Conservation (phyloP, 1,140 invertebrate genomes). For the Pseudomyrmex sp. region DNA sequence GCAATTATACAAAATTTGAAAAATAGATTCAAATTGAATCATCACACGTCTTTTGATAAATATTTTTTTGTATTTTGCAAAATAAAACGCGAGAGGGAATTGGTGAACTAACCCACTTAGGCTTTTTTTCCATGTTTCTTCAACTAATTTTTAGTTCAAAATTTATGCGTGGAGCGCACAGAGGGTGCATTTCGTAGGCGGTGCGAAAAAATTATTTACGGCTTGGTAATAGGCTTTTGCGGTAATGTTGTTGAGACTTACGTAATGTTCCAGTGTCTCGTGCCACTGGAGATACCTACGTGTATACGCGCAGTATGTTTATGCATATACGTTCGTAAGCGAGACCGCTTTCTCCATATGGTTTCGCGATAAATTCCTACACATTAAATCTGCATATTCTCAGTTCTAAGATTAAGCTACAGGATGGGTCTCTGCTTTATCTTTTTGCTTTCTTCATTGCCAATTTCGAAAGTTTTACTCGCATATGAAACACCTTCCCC, state of each 20-base stretch:
- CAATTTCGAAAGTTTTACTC: background rate
- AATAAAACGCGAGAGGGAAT: background rate
- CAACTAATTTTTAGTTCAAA: background rate
- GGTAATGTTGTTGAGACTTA: constrained; percentile 70
- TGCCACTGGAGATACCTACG: constrained; percentile 68
- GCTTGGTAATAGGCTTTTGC: constrained; percentile 64
- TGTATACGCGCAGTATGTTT: constrained; percentile 35
- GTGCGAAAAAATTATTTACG: constrained; percentile 54
- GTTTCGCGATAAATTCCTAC: constrained; percentile 69
- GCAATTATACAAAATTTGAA: background rate
- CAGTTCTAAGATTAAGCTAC: constrained; percentile 20
- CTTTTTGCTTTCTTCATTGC: background rate
- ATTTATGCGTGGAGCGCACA: background rate
- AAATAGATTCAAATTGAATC: background rate
- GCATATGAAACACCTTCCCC: too few relatives aligned
- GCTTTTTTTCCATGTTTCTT: constrained; percentile 18
- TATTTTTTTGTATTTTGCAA: background rate
- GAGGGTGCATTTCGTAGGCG: background rate
- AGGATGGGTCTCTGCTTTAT: background rate
- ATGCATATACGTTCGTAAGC: constrained; percentile 63
- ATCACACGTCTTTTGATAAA: background rate
- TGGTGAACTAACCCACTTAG: background rate
- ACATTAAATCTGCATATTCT: constrained; percentile 13
- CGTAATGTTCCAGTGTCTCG: constrained; percentile 65
- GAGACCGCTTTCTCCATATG: constrained; percentile 75